A percentile compares a stretch with the other conserved stretches of the same genome.
Evolutionary conservation across 2,113 vertebrate genomes (phyloP).

Genomic region (Clupea harengus): DNA sequence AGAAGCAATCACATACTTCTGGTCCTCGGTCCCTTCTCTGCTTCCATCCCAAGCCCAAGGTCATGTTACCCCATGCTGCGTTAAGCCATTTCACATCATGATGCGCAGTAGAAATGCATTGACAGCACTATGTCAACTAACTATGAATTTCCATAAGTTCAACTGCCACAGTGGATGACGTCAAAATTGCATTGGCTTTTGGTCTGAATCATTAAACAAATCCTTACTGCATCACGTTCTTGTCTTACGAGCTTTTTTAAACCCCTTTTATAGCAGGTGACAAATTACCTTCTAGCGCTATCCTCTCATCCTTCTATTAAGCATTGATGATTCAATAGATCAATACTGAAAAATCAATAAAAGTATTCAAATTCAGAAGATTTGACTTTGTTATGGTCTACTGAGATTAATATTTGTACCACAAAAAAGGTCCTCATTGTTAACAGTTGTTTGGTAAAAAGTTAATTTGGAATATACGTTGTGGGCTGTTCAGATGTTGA

Average conservation of each 20-base stretch:
- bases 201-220: background rate
- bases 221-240: background rate
- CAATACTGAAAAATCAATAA: background rate
- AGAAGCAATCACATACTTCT: background rate
- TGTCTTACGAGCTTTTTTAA: background rate
- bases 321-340: background rate
- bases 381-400: too few species aligned
- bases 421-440: too few species aligned
- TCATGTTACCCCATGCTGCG: background rate
- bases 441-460: too few species aligned
- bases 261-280: too few species aligned
- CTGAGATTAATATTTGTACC: too few species aligned
- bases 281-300: too few species aligned
- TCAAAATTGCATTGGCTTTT: background rate
- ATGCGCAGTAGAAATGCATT: background rate
- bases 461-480: background rate
- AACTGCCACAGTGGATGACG: background rate
- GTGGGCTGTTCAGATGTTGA: background rate
- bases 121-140: conserved; percentile 8
- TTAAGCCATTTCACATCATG: background rate
- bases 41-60: background rate
- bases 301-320: background rate
- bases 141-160: background rate
- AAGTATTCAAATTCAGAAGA: too few species aligned
- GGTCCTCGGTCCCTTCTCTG: background rate